phyloP scores from a whole-genome alignment of 2,888 invertebrate genomes.

The Halocaridina rubra region DNA sequence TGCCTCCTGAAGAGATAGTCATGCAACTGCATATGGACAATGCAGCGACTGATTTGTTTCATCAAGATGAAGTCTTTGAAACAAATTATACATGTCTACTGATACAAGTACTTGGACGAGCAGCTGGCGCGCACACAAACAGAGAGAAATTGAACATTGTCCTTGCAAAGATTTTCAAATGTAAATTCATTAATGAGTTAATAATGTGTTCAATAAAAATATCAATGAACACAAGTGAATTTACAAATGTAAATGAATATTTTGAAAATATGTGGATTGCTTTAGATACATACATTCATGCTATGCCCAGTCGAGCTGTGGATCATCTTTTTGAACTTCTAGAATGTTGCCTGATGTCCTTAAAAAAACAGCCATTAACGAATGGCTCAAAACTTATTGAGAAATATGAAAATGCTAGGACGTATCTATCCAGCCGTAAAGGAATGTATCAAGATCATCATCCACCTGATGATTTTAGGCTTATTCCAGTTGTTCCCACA shows the following conservation, averaged over 20 bases:
- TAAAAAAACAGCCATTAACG: neutral
- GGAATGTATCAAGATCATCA: conserved; percentile 29
- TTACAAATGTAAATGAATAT: neutral
- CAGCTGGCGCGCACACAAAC: neutral
- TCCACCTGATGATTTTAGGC: conserved; percentile 70
- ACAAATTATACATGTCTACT: neutral
- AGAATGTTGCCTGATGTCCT: neutral
- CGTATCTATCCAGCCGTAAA: neutral
- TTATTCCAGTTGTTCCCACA: conserved; percentile 67
- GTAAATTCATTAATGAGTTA: neutral
- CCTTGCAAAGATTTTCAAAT: neutral
- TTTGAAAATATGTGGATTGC: neutral
- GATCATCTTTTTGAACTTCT: neutral
- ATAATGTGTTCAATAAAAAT: neutral
- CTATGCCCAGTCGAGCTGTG: neutral
- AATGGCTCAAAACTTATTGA: neutral
- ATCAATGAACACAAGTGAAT: neutral
- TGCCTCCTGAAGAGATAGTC: conserved; percentile 20
- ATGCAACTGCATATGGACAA: conserved; percentile 1
- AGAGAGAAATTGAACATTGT: conserved; percentile 2
- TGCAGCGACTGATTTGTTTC: conserved; percentile 9
- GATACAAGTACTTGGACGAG: neutral
- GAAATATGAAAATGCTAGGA: neutral
- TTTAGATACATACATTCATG: conserved; percentile 62
- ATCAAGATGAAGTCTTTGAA: too few species aligned